Conservation (phyloP, 2,888 invertebrate genomes). For the Erebia aethiops region DNA sequence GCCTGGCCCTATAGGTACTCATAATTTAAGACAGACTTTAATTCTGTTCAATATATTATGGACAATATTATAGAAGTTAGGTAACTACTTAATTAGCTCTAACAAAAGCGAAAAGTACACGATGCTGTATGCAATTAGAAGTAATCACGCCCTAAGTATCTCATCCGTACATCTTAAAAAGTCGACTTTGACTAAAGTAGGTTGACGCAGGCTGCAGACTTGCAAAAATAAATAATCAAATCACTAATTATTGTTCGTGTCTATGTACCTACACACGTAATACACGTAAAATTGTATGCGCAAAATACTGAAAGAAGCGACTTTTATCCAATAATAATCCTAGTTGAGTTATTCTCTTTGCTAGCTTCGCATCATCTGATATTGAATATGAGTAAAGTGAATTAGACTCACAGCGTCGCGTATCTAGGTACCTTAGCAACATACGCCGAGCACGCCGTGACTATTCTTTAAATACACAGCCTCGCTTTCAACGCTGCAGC, state of each 20-base stretch:
- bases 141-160: too few relatives aligned
- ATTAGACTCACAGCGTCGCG: slow-evolving; percentile 26
- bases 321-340: slow-evolving; percentile 81
- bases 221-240: slow-evolving; percentile 12
- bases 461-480: slow-evolving; percentile 1
- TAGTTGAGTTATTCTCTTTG: slow-evolving; percentile 80
- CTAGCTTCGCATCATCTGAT: slow-evolving; percentile 73
- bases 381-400: slow-evolving; percentile 62
- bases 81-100: too few relatives aligned
- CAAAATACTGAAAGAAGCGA: slow-evolving; percentile 50
- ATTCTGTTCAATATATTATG: too few relatives aligned
- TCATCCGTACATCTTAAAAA: too few relatives aligned
- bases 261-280: too few relatives aligned
- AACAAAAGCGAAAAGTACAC: too few relatives aligned
- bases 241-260: not conserved
- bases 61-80: too few relatives aligned
- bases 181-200: too few relatives aligned
- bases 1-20: too few relatives aligned
- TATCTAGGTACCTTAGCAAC: not conserved
- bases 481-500: not conserved
- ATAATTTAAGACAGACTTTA: too few relatives aligned
- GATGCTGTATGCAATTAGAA: too few relatives aligned
- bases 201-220: too few relatives aligned
- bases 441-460: not conserved
- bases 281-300: slow-evolving; percentile 20